Evolutionary conservation across 2,113 vertebrate genomes (phyloP).

Genomic region (Rhizomys pruinosus): DNA sequence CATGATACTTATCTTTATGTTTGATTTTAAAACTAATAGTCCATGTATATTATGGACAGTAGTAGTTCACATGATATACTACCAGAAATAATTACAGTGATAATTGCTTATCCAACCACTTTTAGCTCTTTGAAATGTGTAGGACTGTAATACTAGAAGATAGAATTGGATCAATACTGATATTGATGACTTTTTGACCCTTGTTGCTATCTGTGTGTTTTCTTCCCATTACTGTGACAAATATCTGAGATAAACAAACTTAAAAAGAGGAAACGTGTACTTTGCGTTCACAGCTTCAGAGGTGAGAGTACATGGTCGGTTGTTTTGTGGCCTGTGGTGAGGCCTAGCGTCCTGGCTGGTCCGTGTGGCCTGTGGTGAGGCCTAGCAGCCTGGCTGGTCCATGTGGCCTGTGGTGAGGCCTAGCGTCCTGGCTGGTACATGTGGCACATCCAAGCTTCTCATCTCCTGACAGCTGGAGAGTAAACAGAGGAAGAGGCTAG

Average conservation of each 20-base stretch:
- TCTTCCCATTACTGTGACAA: not conserved
- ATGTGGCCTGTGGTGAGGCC: not conserved
- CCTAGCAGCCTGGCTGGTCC: not conserved
- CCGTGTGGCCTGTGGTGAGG: too few species aligned
- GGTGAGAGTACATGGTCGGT: not conserved
- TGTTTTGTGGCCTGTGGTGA: not conserved
- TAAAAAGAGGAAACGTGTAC: not conserved
- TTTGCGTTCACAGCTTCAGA: not conserved
- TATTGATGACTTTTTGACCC: not conserved
- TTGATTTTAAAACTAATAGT: conserved; percentile 27
- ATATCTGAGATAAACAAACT: not conserved
- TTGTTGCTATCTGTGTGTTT: not conserved
- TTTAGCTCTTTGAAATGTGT: conserved; percentile 20
- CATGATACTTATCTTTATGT: conserved; percentile 5
- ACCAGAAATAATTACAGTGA: conserved; percentile 24
- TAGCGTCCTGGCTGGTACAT: not conserved
- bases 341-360: not conserved
- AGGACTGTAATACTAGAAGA: not conserved
- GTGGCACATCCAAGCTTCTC: not conserved
- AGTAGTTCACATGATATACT: not conserved
- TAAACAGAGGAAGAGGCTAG: not conserved
- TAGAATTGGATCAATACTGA: not conserved
- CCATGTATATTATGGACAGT: not conserved
- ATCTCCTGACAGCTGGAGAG: not conserved
- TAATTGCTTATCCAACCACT: not conserved